phyloP scores from a whole-genome alignment of 2,113 vertebrate genomes.

The Microcebus jonahi region DNA sequence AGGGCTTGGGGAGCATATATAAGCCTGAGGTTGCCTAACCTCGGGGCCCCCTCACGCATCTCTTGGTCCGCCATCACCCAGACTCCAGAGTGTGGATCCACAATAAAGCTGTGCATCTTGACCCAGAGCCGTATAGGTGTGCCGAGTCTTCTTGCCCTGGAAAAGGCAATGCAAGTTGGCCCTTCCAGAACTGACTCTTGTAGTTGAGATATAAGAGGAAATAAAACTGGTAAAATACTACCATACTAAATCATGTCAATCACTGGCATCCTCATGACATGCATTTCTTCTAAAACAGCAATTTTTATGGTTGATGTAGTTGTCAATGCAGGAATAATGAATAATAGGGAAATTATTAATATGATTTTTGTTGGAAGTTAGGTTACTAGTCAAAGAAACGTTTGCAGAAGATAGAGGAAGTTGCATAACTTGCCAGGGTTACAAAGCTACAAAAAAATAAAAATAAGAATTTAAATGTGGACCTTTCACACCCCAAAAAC shows the following conservation, averaged over 20 bases:
- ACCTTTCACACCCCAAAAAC: background rate
- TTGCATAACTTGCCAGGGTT: background rate
- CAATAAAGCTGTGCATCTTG: too few relatives aligned
- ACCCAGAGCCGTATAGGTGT: too few relatives aligned
- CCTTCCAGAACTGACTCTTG: background rate
- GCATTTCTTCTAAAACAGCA: background rate
- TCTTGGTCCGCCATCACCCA: too few relatives aligned
- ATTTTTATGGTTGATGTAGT: background rate
- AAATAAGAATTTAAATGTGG: background rate
- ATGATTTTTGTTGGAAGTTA: background rate
- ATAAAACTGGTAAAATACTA: background rate
- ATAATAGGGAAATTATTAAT: background rate
- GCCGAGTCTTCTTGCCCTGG: too few relatives aligned
- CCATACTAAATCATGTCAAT: background rate
- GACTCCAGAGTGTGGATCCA: too few relatives aligned
- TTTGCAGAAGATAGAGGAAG: background rate
- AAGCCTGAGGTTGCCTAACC: too few relatives aligned
- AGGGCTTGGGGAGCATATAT: too few relatives aligned
- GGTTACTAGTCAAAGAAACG: background rate
- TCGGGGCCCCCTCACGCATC: too few relatives aligned
- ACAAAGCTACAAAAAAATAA: background rate
- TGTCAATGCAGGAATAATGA: background rate
- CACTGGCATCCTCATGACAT: background rate
- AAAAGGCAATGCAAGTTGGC: too few relatives aligned
- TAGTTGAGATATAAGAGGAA: background rate